Evolutionary conservation across 2,888 invertebrate genomes (phyloP), one percentile per base, ranked within the genome.

Genomic region (Athalia circularis): DNA sequence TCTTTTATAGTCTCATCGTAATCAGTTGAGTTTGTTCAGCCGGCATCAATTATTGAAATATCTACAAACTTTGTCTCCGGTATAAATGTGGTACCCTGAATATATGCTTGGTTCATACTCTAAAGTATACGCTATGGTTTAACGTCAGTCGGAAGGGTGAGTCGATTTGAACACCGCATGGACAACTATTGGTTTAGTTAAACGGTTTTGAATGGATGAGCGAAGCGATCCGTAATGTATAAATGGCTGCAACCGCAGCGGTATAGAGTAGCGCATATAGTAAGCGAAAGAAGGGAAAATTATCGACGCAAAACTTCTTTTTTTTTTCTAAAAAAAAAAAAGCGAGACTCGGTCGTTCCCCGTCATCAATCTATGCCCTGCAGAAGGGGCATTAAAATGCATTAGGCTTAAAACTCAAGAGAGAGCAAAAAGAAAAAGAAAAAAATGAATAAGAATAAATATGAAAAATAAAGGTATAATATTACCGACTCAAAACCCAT

Each of bases 1-100:
- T 85, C 81, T 83, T 83, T 29, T 29, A 29, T 29, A 29, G 29
- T 29, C 29, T 29, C 29, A 29, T 29, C 29, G 29, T 29, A 29
- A 29, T 29, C 29, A 83, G 79, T 84, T 84, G 86, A 86, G 86
- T 88, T 88, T 88, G 85, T 85, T 85, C 88, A 88, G 88, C 88
- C 88, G 88, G 83, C 75, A 65, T 78, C 78, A 72, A 78, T 75
- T 52, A 64, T 75, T 43, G 7, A 61, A 15, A 29, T 29, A 29
- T 29, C 1, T 29, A 29, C 29, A 29, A 29, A 29, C 29, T 29
- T 29, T 29, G 29, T 29, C 29, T 29, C 0, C 2, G 29, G 29
- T 29, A 29, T 29, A 29, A 29, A 29, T 29, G 29, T 29, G n/a
- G n/a, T 29, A 29, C 29, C 29, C 29, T 29, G 29, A 29, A 29